phyloP scores from a whole-genome alignment of 2,888 invertebrate species.

The Ophion slaviceki region DNA sequence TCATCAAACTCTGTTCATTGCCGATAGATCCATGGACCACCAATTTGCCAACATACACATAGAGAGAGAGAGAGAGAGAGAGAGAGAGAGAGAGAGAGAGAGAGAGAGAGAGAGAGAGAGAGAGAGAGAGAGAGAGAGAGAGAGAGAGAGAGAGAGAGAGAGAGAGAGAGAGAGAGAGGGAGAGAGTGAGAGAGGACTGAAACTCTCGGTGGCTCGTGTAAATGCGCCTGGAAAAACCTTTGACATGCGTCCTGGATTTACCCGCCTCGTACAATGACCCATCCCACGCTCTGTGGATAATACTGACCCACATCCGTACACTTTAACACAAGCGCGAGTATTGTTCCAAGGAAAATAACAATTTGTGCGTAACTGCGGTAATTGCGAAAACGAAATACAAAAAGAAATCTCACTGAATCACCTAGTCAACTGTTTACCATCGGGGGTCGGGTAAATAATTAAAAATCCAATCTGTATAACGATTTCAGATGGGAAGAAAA shows the following conservation, averaged over 20 bases:
- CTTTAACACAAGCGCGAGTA: background rate
- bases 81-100: background rate
- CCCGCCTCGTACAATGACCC: slow-evolving; percentile 13
- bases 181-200: background rate
- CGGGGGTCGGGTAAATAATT: no score
- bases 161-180: no score
- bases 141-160: background rate
- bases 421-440: background rate
- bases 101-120: no score
- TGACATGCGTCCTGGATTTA: slow-evolving; percentile 47
- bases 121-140: background rate
- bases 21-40: slow-evolving; percentile 76
- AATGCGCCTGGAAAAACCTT: slow-evolving; percentile 46
- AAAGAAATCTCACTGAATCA: background rate
- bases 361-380: slow-evolving; percentile 1
- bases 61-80: no score
- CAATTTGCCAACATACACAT: slow-evolving; percentile 75
- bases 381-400: background rate
- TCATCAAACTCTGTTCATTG: slow-evolving; percentile 80
- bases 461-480: no score
- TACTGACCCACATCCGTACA: slow-evolving; percentile 12
- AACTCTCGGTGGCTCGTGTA: slow-evolving; percentile 38
- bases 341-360: background rate
- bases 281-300: background rate
- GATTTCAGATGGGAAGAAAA: no score